Conservation (phyloP, 2,797 vertebrate genomes). For the Morelia viridis region DNA sequence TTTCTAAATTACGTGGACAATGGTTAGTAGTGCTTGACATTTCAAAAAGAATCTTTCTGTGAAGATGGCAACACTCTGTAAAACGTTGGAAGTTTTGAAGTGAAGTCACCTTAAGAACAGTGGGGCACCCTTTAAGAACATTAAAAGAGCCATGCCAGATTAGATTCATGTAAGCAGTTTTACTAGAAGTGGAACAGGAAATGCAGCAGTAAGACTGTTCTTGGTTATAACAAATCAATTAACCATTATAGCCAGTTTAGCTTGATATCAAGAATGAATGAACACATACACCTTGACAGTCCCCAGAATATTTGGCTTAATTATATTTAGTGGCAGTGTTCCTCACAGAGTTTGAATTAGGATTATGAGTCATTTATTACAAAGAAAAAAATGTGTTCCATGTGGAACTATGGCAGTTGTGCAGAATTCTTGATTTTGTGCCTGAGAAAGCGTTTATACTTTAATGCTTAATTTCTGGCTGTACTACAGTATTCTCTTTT, state of each 20-base stretch:
- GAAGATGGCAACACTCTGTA: neutral
- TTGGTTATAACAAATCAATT: neutral
- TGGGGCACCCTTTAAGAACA: neutral
- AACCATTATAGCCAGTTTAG: neutral
- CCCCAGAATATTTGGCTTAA: neutral
- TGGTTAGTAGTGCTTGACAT: neutral
- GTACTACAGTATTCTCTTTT: neutral
- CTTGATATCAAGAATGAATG: slow-evolving; percentile 3
- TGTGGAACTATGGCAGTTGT: neutral
- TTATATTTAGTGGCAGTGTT: neutral
- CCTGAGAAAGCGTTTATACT: neutral
- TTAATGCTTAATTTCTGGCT: neutral
- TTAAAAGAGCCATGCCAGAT: neutral
- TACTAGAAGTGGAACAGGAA: neutral
- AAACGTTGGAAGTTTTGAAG: neutral
- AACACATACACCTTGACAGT: slow-evolving; percentile 1
- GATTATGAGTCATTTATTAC: neutral
- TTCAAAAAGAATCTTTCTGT: neutral
- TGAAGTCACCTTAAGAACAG: neutral
- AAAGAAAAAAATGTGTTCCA: neutral
- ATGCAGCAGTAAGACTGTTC: neutral
- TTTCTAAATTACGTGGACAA: neutral
- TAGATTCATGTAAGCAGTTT: neutral
- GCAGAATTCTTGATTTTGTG: neutral
- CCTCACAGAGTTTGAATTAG: neutral